phyloP scores from a whole-genome alignment of 2,888 invertebrate genomes.

The Mythimna pallens region DNA sequence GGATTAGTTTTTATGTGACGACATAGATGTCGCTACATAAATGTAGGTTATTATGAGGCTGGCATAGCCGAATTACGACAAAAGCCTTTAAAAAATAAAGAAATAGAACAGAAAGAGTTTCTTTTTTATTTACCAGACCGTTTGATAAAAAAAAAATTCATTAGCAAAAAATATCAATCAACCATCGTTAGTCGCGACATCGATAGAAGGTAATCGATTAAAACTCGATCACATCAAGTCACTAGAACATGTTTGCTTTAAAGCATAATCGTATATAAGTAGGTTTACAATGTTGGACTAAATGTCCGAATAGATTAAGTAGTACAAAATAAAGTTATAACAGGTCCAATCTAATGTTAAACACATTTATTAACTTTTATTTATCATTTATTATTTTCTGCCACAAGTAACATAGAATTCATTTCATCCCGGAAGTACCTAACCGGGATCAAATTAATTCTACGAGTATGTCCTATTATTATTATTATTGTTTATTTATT shows the following conservation, averaged over 20 bases:
- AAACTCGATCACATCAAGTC: conserved; percentile 23
- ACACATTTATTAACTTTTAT: not conserved
- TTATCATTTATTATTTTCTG: too few species aligned
- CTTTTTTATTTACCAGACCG: not conserved
- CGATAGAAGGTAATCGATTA: conserved; percentile 47
- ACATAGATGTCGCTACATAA: too few species aligned
- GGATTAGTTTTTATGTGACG: too few species aligned
- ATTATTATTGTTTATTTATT: too few species aligned
- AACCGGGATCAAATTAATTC: too few species aligned
- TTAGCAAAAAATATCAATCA: conserved; percentile 10
- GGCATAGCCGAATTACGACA: too few species aligned
- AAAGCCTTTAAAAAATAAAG: too few species aligned
- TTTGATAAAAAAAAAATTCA: not conserved
- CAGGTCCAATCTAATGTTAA: conserved; percentile 28
- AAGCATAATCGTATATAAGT: conserved; percentile 30
- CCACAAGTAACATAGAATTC: too few species aligned
- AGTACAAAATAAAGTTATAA: conserved; percentile 33
- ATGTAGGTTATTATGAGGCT: too few species aligned
- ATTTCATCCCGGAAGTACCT: too few species aligned
- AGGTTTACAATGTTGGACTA: conserved; percentile 46
- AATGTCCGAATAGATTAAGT: conserved; percentile 39
- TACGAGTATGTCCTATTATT: too few species aligned
- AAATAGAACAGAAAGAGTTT: too few species aligned
- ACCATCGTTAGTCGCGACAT: conserved; percentile 4
- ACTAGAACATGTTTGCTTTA: conserved; percentile 42